These are phyloP conservation scores for Amblyraja radiata DNA, from an alignment of 2,797 vertebrate genomes.

Conservation along the genomic window DNA sequence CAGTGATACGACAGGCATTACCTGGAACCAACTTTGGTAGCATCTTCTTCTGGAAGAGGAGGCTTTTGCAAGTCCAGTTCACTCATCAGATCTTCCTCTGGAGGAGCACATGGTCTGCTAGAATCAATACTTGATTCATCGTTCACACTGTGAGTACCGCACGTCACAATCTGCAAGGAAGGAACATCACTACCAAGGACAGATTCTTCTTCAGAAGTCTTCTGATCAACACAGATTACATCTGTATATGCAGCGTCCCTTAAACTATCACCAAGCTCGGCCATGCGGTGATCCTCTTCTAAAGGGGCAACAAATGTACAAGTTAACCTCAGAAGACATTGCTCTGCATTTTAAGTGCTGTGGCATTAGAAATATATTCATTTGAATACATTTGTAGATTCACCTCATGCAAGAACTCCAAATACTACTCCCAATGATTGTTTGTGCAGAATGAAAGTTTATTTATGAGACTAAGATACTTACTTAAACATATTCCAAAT, in stretches of 20 bases:
- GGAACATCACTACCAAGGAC: neutral
- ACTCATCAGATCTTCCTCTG: neutral
- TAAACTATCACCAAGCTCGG: neutral
- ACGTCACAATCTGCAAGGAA: neutral
- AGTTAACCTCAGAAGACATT: neutral
- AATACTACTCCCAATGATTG: neutral
- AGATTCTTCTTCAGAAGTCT: neutral
- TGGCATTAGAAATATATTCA: neutral
- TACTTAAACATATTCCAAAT: neutral
- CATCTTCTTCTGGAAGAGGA: neutral
- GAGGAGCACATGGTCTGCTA: neutral
- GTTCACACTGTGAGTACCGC: neutral
- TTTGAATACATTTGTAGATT: constrained; percentile 4
- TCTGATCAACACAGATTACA: neutral
- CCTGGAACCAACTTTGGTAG: neutral
- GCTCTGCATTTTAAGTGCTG: neutral
- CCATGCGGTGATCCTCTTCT: neutral
- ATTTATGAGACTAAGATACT: neutral
- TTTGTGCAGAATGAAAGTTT: neutral
- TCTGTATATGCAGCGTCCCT: neutral
- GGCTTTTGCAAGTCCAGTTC: neutral
- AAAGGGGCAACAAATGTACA: neutral
- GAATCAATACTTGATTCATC: neutral
- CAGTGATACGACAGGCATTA: neutral
- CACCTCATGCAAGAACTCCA: neutral